Percentiles rank a stretch among this genome's conserved stretches.
phyloP scores from a whole-genome alignment of 1,140 invertebrate genomes.

The Brachionus manjavacas region DNA sequence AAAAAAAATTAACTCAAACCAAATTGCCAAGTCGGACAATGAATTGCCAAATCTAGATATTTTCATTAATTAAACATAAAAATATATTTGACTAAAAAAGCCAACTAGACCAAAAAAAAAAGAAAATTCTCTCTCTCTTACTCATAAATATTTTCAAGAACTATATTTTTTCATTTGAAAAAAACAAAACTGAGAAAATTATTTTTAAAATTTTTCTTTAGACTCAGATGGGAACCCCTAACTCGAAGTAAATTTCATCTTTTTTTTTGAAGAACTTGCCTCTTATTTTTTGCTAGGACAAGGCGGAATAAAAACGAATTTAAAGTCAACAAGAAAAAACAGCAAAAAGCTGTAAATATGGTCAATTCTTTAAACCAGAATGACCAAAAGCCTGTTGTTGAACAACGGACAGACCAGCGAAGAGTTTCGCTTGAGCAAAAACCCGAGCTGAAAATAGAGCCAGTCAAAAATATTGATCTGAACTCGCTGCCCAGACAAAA shows the following conservation, averaged over 20 bases:
- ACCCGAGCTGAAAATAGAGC: background rate
- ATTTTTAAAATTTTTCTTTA: background rate
- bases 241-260: constrained; percentile 11
- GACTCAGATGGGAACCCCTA: background rate
- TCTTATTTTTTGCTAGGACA: background rate
- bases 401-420: background rate
- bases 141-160: background rate
- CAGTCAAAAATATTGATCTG: background rate
- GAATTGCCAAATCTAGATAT: background rate
- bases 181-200: background rate
- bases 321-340: background rate
- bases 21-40: background rate
- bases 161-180: background rate
- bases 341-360: background rate
- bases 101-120: background rate
- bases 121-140: background rate
- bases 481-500: background rate
- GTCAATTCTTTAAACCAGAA: background rate
- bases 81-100: background rate
- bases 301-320: background rate
- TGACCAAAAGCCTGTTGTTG: background rate
- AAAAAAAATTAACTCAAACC: background rate
- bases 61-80: background rate
- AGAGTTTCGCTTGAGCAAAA: background rate
- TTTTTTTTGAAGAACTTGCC: background rate